A percentile compares a stretch with the other conserved stretches of the same genome.
Conservation (phyloP, 2,113 vertebrate genomes). For the Platichthys flesus region DNA sequence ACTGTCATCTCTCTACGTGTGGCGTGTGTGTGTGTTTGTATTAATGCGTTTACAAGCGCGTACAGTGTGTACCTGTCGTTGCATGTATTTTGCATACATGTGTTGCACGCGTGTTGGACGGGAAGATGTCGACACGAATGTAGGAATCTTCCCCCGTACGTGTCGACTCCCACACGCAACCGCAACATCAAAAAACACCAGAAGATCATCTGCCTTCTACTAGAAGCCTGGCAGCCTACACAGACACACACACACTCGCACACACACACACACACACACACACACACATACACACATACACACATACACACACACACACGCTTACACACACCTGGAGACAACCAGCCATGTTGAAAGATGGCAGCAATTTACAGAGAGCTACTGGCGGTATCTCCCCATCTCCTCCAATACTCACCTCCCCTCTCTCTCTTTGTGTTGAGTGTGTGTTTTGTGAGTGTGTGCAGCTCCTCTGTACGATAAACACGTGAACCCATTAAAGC, state of each 20-base stretch:
- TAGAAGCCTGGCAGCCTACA: slow-evolving; percentile 24
- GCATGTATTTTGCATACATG: not conserved
- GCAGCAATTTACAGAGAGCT: slow-evolving; percentile 50
- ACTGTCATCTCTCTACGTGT: not conserved
- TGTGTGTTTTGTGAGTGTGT: not conserved
- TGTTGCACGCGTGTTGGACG: not conserved
- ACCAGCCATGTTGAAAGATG: slow-evolving; percentile 46
- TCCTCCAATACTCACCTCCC: slow-evolving; percentile 38
- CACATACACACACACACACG: slow-evolving; percentile 7
- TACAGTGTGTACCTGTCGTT: not conserved
- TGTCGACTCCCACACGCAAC: slow-evolving; percentile 39
- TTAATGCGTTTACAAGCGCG: not conserved
- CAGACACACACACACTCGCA: slow-evolving; percentile 2
- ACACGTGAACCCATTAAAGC: slow-evolving; percentile 14
- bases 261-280: slow-evolving; percentile 21
- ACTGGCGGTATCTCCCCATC: slow-evolving; percentile 27
- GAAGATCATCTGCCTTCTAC: slow-evolving; percentile 40
- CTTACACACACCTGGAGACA: slow-evolving; percentile 13
- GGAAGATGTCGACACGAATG: slow-evolving; percentile 24
- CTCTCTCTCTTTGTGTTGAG: slow-evolving; percentile 3
- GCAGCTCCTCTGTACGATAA: not conserved
- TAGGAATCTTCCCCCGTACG: slow-evolving; percentile 28
- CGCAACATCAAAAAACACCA: slow-evolving; percentile 44
- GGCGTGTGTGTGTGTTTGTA: not conserved
- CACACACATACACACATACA: slow-evolving; percentile 3